Base-by-base conservation (phyloP, 2,797 vertebrate genomes). In the Micropoecilia bifurca region DNA sequence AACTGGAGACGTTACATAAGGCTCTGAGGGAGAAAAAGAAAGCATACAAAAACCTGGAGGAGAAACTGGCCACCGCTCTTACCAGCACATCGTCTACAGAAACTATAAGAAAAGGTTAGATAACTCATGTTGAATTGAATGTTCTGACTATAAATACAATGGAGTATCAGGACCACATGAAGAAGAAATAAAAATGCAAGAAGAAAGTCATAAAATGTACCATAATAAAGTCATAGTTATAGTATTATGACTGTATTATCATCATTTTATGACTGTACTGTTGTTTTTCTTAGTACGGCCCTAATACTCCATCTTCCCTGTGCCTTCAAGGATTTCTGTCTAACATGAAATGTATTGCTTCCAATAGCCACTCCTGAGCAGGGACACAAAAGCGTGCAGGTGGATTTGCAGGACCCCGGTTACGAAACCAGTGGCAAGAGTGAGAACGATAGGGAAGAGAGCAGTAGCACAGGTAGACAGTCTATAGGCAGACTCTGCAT, bases 371-470 rank as follows among this genome's bases (percentile, higher is more conserved):
- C 93, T 89, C 88, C 93, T 93, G 92, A 90, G 91, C 88, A 93
- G 88, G 95, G 95, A 91, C 93, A 95, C 90, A 91, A 91, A 88
- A 94, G 95, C 82, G 94, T 95, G 89, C 96, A 96, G 92, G 93
- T 95, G 94, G 95, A 96, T 75, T 86, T 91, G 55, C 95, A 95
- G 87, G 93, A 90, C 92, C 91, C 92, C 81, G 95, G 95, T 95
- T 95, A 91, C 85, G 95, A 94, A 94, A 92, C 94, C 77, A 92
- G 87, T 90, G 91, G 90, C 85, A 95, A 95, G 90, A 96, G 94
- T 95, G 96, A 96, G 91, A 91, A 93, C 76, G 91, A 96, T 92
- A 95, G 89, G 90, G 95, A 93, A 87, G 96, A 96, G 91, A 95
- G 93, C 89, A 96, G 90, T 92, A 95, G 89, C 92, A 94, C 94